Percentiles rank a stretch among this genome's conserved stretches.
These are phyloP conservation scores for Galagoides demidoff DNA, from an alignment of 2,797 vertebrate species.

Conservation along the genomic window DNA sequence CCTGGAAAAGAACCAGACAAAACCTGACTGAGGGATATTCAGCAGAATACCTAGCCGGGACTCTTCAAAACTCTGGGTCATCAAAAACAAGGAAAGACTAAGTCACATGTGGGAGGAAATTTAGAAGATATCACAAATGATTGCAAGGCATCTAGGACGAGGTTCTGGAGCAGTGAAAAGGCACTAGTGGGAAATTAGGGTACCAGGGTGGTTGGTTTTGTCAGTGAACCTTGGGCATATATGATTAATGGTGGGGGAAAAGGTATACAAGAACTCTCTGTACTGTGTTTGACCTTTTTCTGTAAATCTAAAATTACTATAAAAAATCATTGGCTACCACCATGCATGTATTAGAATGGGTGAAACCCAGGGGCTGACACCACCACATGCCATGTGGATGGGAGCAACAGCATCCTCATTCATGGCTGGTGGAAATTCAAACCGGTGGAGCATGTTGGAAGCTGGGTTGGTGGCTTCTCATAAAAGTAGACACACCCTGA, in stretches of 20 bases:
- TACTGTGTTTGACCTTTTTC: neutral
- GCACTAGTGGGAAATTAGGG: neutral
- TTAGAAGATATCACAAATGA: neutral
- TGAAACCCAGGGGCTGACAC: neutral
- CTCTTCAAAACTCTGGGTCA: neutral
- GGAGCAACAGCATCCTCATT: too few species aligned
- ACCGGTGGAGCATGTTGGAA: neutral
- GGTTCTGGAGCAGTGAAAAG: neutral
- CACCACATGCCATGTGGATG: neutral
- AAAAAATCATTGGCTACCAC: neutral
- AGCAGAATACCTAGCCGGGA: neutral
- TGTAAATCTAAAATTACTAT: neutral
- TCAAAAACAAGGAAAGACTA: neutral
- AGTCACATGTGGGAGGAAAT: neutral
- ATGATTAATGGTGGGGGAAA: neutral
- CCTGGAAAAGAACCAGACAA: neutral
- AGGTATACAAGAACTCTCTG: neutral
- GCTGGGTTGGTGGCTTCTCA: neutral
- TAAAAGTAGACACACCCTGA: neutral
- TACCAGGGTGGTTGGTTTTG: neutral
- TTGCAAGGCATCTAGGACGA: neutral
- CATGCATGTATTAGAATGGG: neutral
- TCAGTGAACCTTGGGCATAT: rapidly evolving
- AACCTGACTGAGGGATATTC: neutral
- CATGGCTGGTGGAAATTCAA: neutral